Evolutionary conservation across 64 coral and sea anemone genomes (phyloP), one percentile per base, ranked within the genome.

Genomic region (Hydrozoanthus tunicans): DNA sequence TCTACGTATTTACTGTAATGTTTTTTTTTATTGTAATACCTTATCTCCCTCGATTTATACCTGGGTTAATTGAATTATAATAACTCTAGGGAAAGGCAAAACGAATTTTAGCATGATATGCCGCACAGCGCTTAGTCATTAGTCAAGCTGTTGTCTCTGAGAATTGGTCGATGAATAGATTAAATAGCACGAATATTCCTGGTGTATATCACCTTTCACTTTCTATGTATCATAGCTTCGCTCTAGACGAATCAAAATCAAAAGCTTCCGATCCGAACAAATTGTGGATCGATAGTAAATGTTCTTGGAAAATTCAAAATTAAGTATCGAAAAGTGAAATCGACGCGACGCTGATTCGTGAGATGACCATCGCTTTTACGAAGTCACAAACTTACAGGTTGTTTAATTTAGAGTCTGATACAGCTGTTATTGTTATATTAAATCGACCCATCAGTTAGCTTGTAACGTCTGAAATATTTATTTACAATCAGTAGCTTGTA

Each of bases 391-490:
- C 23, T 88, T 61, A 9, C 84, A 70, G 69, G 68, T 60, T 60
- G 20, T 73, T 26, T 74, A 60, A 88, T 88, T 61, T 57, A 32
- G 17, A 14, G 25, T 86, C 15, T 63, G 24, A 88, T 14, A 56
- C 69, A 88, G 84, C 55, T 58, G 55, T 73, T 24, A 17, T 54
- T 73, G 15, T 51, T 60, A 20, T 88, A 43, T 43, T 43, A 88
- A 88, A 58, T 58, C 55, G n/a, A 73, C 56, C 70, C 68, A 60
- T 24, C 15, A 60, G 69, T 2, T 86, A 69, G 20, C 55, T 71
- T 86, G 67, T 74, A 74, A 73, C 66, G 73, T 86, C 8, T 86
- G 53, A 86, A 86, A 56, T 73, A 74, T 88, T 43, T 75, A 74
- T 88, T 88, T 27, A 88, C 53, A 59, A 73, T 73, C 24, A 52